phyloP scores from a whole-genome alignment of 1,140 invertebrate species.

The Drosophila rhopaloa region DNA sequence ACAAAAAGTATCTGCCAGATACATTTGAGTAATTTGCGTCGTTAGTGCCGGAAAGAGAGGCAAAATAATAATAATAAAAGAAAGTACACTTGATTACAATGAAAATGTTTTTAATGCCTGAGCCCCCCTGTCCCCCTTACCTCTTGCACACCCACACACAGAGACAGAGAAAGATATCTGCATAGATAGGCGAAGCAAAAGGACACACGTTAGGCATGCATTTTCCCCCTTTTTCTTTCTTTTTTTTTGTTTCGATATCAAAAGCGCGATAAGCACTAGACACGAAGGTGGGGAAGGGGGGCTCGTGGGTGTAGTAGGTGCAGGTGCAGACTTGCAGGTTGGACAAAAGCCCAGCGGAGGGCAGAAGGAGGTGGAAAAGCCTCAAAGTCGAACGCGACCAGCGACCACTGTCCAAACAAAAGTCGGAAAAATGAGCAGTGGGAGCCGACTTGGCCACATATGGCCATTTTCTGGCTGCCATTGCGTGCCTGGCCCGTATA shows the following conservation, averaged over 20 bases:
- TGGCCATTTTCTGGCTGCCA: constrained; percentile 72
- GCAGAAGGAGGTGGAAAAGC: constrained; percentile 54
- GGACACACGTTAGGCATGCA: constrained; percentile 62
- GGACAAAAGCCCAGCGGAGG: constrained; percentile 48
- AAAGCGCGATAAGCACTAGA: constrained; percentile 80
- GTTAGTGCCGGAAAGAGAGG: constrained; percentile 77
- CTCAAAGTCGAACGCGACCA: constrained; percentile 55
- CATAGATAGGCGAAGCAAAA: constrained; percentile 71
- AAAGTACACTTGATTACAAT: constrained; percentile 83
- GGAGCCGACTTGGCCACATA: constrained; percentile 77
- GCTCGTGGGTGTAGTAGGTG: constrained; percentile 43
- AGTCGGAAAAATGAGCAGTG: constrained; percentile 41
- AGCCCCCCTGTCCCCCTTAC: constrained; percentile 7
- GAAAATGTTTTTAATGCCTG: constrained; percentile 80
- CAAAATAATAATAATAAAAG: constrained; percentile 82
- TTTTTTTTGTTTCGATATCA: constrained; percentile 59
- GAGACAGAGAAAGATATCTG: constrained; percentile 78
- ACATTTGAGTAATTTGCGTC: constrained; percentile 83
- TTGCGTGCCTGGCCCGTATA: constrained; percentile 51
- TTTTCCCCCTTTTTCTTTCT: constrained; percentile 26
- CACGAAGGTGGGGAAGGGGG: constrained; percentile 54
- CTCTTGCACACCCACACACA: constrained; percentile 12
- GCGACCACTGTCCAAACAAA: constrained; percentile 57
- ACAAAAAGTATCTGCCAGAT: constrained; percentile 80
- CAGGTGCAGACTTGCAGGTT: constrained; percentile 16